Evolutionary conservation across 37 sponge, comb jelly and placozoan genomes (phyloP).

Genomic region (Eunapius fragilis): DNA sequence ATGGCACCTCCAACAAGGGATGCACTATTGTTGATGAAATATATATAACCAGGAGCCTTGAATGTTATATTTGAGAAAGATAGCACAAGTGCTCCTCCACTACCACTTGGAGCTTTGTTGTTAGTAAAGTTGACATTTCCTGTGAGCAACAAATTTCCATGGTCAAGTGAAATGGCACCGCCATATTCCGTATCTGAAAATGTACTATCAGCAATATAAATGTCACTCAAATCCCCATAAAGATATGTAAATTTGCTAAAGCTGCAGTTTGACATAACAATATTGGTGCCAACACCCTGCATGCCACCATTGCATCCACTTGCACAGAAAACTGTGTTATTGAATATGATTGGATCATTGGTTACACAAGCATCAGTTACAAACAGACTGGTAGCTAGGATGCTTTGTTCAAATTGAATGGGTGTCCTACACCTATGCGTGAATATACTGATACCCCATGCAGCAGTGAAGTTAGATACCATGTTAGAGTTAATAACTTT

Average conservation of each 20-base stretch:
- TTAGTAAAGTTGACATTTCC: neutral
- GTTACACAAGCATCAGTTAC: neutral
- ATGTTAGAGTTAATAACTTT: neutral
- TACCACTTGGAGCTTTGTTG: neutral
- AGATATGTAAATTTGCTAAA: too few species aligned
- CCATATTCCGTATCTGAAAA: neutral
- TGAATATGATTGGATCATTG: neutral
- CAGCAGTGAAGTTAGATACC: neutral
- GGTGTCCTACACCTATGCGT: neutral
- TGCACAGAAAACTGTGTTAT: too few species aligned
- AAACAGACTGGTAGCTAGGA: neutral
- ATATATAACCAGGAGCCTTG: neutral
- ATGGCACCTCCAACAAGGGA: neutral
- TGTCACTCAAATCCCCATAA: neutral
- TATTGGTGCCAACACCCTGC: too few species aligned
- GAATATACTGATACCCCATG: neutral
- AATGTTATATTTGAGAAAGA: too few species aligned
- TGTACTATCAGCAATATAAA: neutral
- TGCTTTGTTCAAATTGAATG: neutral
- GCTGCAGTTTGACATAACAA: too few species aligned
- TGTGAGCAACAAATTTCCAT: neutral
- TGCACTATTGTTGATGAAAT: neutral
- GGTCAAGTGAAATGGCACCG: neutral
- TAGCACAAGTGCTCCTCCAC: too few species aligned
- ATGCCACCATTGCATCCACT: too few species aligned